phyloP scores from a whole-genome alignment of 2,113 vertebrate genomes.

The Theristicus caerulescens region DNA sequence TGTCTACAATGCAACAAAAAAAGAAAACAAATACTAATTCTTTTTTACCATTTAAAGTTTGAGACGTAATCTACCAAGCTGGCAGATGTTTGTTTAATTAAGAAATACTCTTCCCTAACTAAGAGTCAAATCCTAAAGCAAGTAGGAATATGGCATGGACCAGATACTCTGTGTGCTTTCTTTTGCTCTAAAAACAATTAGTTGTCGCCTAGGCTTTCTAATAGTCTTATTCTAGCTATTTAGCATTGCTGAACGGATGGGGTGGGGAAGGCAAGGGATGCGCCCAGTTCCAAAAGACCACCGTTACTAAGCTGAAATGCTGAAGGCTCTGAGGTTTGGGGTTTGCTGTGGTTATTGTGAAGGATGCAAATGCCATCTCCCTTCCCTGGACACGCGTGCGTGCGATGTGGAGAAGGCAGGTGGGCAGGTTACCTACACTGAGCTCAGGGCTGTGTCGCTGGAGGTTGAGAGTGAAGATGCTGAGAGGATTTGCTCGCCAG shows the following conservation, averaged over 20 bases:
- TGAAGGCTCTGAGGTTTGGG: neutral
- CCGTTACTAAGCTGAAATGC: neutral
- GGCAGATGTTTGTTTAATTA: neutral
- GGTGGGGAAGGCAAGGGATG: neutral
- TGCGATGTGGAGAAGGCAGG: neutral
- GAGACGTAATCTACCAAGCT: neutral
- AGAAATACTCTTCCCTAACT: neutral
- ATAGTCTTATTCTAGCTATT: neutral
- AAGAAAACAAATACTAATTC: neutral
- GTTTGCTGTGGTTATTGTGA: neutral
- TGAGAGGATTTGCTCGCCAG: neutral
- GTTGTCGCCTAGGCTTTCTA: neutral
- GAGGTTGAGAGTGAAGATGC: neutral
- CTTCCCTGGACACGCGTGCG: accelerated
- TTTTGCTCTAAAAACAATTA: neutral
- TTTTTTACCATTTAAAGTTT: neutral
- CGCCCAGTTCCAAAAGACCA: neutral
- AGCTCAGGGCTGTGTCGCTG: neutral
- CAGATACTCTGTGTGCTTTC: neutral
- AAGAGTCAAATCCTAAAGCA: neutral
- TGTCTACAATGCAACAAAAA: neutral
- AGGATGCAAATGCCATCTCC: neutral
- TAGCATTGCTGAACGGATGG: neutral
- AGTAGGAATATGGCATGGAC: neutral
- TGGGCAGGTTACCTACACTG: neutral